phyloP scores from a whole-genome alignment of 1,140 invertebrate species.

The Leptinotarsa undecemlineata region DNA sequence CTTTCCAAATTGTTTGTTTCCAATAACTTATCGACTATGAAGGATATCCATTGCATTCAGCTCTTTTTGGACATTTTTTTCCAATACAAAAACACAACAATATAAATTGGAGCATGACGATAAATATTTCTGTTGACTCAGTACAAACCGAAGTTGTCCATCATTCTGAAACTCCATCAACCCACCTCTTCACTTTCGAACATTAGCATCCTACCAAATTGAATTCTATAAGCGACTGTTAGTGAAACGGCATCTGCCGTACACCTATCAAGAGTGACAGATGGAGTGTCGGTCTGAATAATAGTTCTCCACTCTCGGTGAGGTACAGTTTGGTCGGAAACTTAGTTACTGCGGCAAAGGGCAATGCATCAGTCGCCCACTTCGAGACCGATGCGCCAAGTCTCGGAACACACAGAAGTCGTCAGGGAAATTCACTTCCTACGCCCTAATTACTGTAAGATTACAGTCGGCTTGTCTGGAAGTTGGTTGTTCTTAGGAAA shows the following conservation, averaged over 20 bases:
- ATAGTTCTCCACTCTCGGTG: constrained; percentile 31
- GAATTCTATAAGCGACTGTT: constrained; percentile 6
- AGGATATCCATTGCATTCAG: no score
- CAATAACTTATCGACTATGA: no score
- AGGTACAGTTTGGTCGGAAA: constrained; percentile 36
- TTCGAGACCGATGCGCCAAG: background rate
- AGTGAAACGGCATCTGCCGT: constrained; percentile 30
- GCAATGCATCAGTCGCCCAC: constrained; percentile 33
- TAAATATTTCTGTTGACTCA: no score
- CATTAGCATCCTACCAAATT: background rate
- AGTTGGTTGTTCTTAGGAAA: no score
- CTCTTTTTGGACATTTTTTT: no score
- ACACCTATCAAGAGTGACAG: constrained; percentile 36
- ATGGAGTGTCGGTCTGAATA: constrained; percentile 41
- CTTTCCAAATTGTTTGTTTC: no score
- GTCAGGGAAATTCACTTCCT: background rate
- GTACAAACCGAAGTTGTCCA: no score
- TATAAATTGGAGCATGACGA: no score
- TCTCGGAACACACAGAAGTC: constrained; percentile 12
- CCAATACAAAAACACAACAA: no score
- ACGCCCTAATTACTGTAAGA: constrained; percentile 8
- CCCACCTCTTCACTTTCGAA: no score
- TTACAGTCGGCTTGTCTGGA: background rate
- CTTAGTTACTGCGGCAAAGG: constrained; percentile 35
- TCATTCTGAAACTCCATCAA: no score